Evolutionary conservation across 2,888 invertebrate species (phyloP), one percentile per base, ranked within the genome.

Genomic region (Pachycephus smyrnensis): DNA sequence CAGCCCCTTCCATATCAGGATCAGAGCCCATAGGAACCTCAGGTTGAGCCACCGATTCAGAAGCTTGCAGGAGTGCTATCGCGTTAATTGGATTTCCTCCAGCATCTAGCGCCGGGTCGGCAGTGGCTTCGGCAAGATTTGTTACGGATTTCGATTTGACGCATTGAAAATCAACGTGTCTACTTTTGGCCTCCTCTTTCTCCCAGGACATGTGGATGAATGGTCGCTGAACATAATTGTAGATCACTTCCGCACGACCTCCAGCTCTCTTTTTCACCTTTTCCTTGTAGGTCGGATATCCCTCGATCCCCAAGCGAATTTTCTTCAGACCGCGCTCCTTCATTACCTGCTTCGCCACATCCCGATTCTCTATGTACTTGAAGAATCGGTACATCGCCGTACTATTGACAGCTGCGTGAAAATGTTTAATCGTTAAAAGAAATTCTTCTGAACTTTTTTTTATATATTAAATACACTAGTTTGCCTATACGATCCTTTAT

Each of bases 171-270:
- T 99, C 99, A 0, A 99, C 99, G 90, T 99, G 99, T 1, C 99
- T 95, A 89, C 98, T 98, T 90, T 99, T 98, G 0, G 99, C 99
- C 89, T 99, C 99, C 89, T 99, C 99, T 88, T 99, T 99, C 91
- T 99, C 99, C 99, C 99, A 99, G 0, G 98, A 98, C 97, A 98
- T 98, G 90, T 99, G 98, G 77, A 99, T 97, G 92, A 99, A 99
- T 0, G 99, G 99, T 1, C 99, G 94, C 91, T 99, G 99, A 0
- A 99, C 99, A 92, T 99, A 99, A 92, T 99, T 99, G 93, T 99
- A 99, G 84, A 99, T 99, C 2, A 99, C 98, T 92, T 99, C 99
- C 0, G 98, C 97, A 4, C 98, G 93, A 0, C 98, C 98, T 1
- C 99, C 99, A 0, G 98, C 97, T 32, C 99, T 94, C 89, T 97